A percentile compares a stretch with the other conserved stretches of the same genome.
Conservation (phyloP, 1,140 invertebrate genomes). For the Papilio helenus region DNA sequence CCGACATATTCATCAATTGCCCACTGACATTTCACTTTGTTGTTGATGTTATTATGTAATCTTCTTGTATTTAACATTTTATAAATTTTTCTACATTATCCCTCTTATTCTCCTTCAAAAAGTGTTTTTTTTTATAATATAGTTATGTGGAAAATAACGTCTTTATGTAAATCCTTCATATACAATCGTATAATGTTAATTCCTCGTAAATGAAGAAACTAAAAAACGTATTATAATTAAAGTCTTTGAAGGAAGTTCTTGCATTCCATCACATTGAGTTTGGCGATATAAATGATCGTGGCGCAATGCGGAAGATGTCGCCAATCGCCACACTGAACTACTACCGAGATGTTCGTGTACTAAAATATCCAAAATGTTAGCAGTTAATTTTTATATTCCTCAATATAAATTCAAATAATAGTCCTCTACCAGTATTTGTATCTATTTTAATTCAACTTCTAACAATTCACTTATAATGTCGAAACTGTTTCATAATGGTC, state of each 20-base stretch:
- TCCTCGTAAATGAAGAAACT: neutral
- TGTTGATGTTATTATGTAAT: neutral
- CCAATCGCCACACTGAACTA: neutral
- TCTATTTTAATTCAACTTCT: no score
- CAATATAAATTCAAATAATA: neutral
- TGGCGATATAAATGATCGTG: neutral
- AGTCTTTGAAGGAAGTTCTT: neutral
- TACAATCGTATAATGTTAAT: neutral
- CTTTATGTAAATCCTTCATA: neutral
- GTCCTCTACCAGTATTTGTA: neutral
- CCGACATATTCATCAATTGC: slow-evolving; percentile 7
- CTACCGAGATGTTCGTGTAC: neutral
- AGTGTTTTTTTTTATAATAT: no score
- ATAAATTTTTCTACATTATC: neutral
- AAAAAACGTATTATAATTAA: neutral
- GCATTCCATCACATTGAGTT: neutral
- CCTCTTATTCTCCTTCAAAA: no score
- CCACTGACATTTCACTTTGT: slow-evolving; percentile 10
- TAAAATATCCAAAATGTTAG: neutral
- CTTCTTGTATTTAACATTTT: neutral
- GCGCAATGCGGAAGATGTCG: slow-evolving; percentile 20
- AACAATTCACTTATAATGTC: no score
- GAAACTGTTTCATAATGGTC: no score
- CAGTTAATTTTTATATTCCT: neutral
- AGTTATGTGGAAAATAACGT: no score